A percentile compares a stretch with the other conserved stretches of the same genome.
phyloP scores from a whole-genome alignment of 2,113 vertebrate species.

The Aptenodytes forsteri region DNA sequence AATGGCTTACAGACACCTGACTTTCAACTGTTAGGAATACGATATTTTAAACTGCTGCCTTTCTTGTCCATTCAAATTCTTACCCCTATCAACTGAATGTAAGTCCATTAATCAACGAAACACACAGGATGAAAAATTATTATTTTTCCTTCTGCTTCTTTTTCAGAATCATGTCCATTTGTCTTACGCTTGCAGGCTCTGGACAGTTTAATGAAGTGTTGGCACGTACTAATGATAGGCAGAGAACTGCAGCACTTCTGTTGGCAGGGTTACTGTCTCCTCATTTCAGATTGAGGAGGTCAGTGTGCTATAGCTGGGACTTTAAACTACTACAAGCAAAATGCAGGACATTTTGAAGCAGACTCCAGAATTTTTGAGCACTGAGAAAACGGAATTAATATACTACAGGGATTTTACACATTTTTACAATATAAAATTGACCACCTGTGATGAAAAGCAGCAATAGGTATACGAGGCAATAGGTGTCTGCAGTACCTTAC shows the following conservation, averaged over 20 bases:
- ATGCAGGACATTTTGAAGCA: neutral
- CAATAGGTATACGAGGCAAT: neutral
- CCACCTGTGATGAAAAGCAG: neutral
- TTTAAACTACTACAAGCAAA: neutral
- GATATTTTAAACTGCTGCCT: neutral
- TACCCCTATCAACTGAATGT: neutral
- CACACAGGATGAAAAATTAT: neutral
- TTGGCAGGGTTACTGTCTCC: neutral
- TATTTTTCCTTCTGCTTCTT: constrained; percentile 2
- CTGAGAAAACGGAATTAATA: neutral
- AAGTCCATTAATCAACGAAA: neutral
- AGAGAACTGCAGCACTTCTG: neutral
- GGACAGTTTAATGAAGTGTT: constrained; percentile 30
- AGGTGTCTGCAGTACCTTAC: neutral
- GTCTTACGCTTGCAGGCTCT: neutral
- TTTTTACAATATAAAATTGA: neutral
- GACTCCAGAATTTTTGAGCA: neutral
- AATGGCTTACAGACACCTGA: neutral
- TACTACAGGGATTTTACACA: neutral
- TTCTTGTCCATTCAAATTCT: neutral
- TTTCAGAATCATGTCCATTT: neutral
- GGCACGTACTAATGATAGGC: neutral
- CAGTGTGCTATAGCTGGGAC: neutral
- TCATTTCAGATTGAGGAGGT: neutral
- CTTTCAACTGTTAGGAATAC: neutral